phyloP scores from a whole-genome alignment of 2,888 invertebrate species.

The Alloscopus bannaensis region DNA sequence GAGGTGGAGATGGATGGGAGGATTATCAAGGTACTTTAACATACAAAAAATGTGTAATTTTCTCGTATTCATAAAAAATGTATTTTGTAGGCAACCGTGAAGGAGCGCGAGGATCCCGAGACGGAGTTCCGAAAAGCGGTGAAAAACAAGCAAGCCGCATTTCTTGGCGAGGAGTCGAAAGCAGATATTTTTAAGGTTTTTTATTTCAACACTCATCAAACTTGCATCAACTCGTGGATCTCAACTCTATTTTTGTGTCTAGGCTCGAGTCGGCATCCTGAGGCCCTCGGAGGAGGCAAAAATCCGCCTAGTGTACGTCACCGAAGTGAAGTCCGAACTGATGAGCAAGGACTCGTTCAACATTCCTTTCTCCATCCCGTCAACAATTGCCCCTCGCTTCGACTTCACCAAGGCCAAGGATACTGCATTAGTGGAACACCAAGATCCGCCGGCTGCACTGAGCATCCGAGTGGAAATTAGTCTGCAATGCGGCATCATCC shows the following conservation, averaged over 20 bases:
- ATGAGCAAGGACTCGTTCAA: conserved; percentile 51
- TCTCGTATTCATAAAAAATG: background rate
- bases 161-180: conserved; percentile 60
- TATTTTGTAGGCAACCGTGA: background rate
- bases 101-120: background rate
- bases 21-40: background rate
- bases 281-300: conserved; percentile 68
- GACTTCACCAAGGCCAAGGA: conserved; percentile 51
- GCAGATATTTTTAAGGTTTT: conserved; percentile 68
- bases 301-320: conserved; percentile 67
- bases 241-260: too few species aligned
- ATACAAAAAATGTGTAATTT: background rate
- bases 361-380: conserved; percentile 70
- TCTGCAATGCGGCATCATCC: conserved; percentile 66
- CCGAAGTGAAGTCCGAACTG: conserved; percentile 70
- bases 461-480: conserved; percentile 61
- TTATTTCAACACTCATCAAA: too few species aligned
- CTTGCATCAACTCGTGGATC: too few species aligned
- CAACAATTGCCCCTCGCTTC: conserved; percentile 72
- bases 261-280: conserved; percentile 64
- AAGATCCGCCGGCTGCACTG: conserved; percentile 65
- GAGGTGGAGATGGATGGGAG: background rate
- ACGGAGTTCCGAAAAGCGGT: background rate
- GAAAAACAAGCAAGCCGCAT: background rate
- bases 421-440: conserved; percentile 59